phyloP scores from a whole-genome alignment of 1,140 invertebrate genomes.

The Odontomachus brunneus region DNA sequence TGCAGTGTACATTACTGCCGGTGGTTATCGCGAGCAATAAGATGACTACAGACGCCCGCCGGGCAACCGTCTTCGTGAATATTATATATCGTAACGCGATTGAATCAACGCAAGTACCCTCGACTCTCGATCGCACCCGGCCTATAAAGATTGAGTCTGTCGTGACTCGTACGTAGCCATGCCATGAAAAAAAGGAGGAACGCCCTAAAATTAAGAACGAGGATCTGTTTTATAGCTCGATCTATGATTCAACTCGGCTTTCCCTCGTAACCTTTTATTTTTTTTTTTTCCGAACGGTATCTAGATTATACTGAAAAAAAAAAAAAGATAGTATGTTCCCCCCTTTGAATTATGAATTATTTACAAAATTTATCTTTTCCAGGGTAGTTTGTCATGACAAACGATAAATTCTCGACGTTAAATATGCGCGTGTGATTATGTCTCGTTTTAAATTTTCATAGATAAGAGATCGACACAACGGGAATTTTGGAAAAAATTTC shows the following conservation, averaged over 20 bases:
- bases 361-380: not conserved
- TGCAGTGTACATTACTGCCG: constrained; percentile 14
- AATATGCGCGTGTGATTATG: not conserved
- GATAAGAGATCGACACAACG: not conserved
- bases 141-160: not conserved
- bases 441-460: not conserved
- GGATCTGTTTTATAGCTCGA: constrained; percentile 9
- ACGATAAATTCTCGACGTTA: not conserved
- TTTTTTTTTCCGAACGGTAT: not conserved
- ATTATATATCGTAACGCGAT: constrained; percentile 61
- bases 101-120: constrained; percentile 47
- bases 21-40: constrained; percentile 35
- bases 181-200: constrained; percentile 9
- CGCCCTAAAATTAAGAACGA: constrained; percentile 1
- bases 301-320: constrained; percentile 1
- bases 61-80: constrained; percentile 53
- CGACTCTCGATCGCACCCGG: constrained; percentile 22
- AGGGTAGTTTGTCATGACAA: not conserved
- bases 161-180: not conserved
- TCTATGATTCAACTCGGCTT: not conserved
- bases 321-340: not conserved
- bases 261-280: not conserved
- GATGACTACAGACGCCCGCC: not conserved
- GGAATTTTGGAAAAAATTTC: not conserved
- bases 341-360: not conserved